Conservation (phyloP, 92 coral and sea anemone species). For the Anthopleura xanthogrammica region DNA sequence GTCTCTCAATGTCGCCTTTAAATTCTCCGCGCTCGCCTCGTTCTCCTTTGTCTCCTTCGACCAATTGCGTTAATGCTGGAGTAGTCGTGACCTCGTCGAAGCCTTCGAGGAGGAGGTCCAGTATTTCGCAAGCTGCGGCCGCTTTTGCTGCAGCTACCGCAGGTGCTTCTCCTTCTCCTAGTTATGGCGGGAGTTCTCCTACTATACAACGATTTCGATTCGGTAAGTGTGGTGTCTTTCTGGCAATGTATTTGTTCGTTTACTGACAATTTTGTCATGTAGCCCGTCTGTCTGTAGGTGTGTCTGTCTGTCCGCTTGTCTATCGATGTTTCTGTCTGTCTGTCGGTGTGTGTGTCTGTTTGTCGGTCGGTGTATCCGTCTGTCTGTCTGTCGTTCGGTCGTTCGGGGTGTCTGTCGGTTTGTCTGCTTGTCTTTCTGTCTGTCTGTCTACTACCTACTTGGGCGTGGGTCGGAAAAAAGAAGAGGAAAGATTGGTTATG, state of each 20-base stretch:
- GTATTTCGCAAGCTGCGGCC: conserved; percentile 96
- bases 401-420: neutral
- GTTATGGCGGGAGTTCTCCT: conserved; percentile 54
- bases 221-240: conserved; percentile 52
- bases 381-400: neutral
- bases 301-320: no score
- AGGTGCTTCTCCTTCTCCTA: conserved; percentile 93
- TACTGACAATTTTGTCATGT: neutral
- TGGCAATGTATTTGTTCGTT: neutral
- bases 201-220: conserved; percentile 79
- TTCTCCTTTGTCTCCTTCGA: conserved; percentile 71
- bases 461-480: neutral
- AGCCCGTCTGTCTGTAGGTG: no score
- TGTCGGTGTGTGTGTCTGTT: no score
- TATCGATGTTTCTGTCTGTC: no score
- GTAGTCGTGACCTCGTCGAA: conserved; percentile 96
- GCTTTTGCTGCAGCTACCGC: conserved; percentile 99
- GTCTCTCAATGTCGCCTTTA: conserved; percentile 55
- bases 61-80: conserved; percentile 78
- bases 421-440: neutral
- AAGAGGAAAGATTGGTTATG: neutral
- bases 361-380: neutral
- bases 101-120: conserved; percentile 89
- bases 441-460: no score
- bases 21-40: conserved; percentile 77